Base-by-base conservation (phyloP, 2,797 vertebrate species). In the Scyliorhinus canicula region DNA sequence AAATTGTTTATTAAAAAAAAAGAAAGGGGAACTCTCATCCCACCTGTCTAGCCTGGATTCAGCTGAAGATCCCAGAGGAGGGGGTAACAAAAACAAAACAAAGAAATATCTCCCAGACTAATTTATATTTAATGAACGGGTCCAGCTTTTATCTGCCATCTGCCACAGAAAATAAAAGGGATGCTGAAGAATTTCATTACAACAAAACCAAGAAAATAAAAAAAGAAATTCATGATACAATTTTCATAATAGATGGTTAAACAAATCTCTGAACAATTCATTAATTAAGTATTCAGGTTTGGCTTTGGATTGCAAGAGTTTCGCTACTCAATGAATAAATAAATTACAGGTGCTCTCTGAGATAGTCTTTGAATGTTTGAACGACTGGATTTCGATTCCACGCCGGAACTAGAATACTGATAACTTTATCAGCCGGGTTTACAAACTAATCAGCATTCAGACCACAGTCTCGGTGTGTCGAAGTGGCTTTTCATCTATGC, bases 71-170 rank as follows among this genome's bases (percentile, higher is more conserved):
- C 86, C 86, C 86, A 60, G 55, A 90, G 52, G 86, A 57, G 31
- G 31, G 60, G 35, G 28, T n/a, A 90, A 55, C 86, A 57, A 60
- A 88, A 60, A 40, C 28, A 60, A 90, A 55, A 90, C 86, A 90
- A 90, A 57, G 86, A 90, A 16, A 60, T 90, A 90, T 90, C 86
- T 90, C 60, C 31, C 85, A 57, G 85, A 88, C 31, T 60, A 19
- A 60, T 90, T 90, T 90, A 90, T 90, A 90, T 57, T 90, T 90
- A 60, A 90, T 90, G 57, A 90, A 60, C 55, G 31, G 57, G 86
- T 35, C 52, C 14, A 35, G 86, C 86, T 90, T 90, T 90, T 55
- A 60, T 90, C 86, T 90, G 86, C 52, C 86, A 90, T 55, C 50
- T 90, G 86, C 55, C 55, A n/a, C 31, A 60, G 55, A 90, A 90